Base-by-base conservation (phyloP, 2,888 invertebrate species). In the Hyposoter dolosus region DNA sequence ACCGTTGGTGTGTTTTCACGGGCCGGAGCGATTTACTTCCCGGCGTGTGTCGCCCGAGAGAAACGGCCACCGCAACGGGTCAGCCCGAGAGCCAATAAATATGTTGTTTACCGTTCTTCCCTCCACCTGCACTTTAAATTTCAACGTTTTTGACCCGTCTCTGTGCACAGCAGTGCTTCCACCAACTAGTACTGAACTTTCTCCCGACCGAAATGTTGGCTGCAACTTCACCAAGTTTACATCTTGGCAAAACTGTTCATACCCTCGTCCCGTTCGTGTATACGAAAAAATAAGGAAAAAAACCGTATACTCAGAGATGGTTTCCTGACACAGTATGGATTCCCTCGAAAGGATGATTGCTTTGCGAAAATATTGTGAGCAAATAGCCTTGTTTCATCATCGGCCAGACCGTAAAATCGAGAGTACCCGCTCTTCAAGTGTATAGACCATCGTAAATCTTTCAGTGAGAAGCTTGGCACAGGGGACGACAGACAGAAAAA, bases 341-440 rank as follows among this genome's bases (percentile, higher is more conserved):
- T 74, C 45, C 12, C 79, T 32, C 74, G 7, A 56, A 43, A 66
- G 60, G 69, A 86, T 85, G 79, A 88, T 88, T 78, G 83, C 71
- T 76, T 19, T 50, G 78, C 68, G 71, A 86, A 88, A 86, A 86
- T 86, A 87, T 87, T 84, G 75, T 68, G 84, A 77, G 77, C 75
- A 81, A 86, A 83, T 71, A 71, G 50, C 79, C 72, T 71, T 68
- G 79, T 65, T 84, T 82, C 78, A 88, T 88, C 83, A 84, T 87
- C 76, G 45, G 82, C 28, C 7, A 65, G 75, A 53, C 76, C 80
- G 66, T 85, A 83, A 85, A 83, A 74, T 83, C 45, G 66, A 50
- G 56, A 68, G 66, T 84, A 66, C 72, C 60, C 76, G 78, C 47
- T 47, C 17, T 60, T 45, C n/a, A 4, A 60, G 60, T 40, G 40